Conservation (phyloP, 1,140 invertebrate genomes). For the Hyles euphorbiae region DNA sequence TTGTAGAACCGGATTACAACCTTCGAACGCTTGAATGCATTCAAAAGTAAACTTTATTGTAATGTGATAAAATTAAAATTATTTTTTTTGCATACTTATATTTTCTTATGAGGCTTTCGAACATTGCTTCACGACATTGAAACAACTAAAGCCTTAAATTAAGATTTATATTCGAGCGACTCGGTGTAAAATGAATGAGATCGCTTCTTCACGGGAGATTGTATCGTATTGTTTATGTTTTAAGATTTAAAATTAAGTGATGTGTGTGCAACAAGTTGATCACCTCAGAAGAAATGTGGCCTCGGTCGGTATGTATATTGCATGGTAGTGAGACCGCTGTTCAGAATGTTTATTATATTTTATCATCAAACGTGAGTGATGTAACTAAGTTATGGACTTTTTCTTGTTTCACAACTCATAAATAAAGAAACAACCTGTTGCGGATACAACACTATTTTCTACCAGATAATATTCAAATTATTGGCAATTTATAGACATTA, state of each 20-base stretch:
- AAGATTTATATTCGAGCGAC: conserved; percentile 16
- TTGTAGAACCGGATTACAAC: conserved; percentile 22
- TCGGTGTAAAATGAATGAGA: conserved; percentile 14
- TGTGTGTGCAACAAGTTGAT: conserved; percentile 29
- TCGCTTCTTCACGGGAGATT: conserved; percentile 18
- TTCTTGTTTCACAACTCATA: conserved; percentile 13
- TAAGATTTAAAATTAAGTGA: conserved; percentile 25
- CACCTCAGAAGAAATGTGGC: conserved; percentile 61
- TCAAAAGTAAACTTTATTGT: conserved; percentile 8
- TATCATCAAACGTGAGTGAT: conserved; percentile 10
- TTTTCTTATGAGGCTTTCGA: conserved; percentile 3
- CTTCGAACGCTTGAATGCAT: neutral
- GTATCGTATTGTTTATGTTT: conserved; percentile 9
- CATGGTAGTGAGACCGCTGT: conserved; percentile 17
- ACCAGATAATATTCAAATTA: too few relatives aligned
- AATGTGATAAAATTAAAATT: conserved; percentile 6
- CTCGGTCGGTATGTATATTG: conserved; percentile 44
- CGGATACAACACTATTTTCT: too few relatives aligned
- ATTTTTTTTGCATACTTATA: neutral
- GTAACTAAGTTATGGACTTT: conserved; percentile 19
- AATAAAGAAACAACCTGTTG: too few relatives aligned
- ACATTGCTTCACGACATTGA: conserved; percentile 8
- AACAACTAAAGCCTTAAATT: conserved; percentile 4
- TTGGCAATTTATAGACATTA: too few relatives aligned
- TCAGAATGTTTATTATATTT: conserved; percentile 29